Evolutionary conservation across 53 echinoderm and acorn worm species (phyloP).

Genomic region (Pentamera pediparva): DNA sequence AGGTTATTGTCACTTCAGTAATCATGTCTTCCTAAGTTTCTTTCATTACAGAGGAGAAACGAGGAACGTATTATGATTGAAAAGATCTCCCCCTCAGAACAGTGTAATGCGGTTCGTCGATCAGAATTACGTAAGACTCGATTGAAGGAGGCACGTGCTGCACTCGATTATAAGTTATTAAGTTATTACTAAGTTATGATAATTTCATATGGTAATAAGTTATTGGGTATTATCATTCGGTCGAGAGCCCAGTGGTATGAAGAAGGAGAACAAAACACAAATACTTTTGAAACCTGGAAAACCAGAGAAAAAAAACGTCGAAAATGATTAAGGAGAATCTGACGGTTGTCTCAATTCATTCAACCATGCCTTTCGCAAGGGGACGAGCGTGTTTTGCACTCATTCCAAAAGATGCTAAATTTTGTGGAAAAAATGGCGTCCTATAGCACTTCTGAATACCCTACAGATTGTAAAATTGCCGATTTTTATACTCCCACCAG

Average conservation of each 20-base stretch:
- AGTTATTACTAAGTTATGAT: neutral
- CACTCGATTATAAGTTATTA: neutral
- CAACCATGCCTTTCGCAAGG: no score
- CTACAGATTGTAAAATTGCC: no score
- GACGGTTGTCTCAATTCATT: no score
- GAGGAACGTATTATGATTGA: neutral
- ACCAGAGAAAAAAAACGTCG: neutral
- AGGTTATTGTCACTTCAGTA: neutral
- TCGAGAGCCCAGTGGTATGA: no score
- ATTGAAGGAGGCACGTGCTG: neutral
- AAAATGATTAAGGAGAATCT: neutral
- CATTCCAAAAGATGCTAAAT: no score
- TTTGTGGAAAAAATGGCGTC: no score
- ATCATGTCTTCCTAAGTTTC: neutral
- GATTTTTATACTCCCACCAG: no score
- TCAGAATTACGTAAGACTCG: neutral
- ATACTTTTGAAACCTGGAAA: neutral
- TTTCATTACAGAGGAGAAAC: neutral
- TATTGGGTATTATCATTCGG: no score
- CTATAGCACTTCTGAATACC: no score
- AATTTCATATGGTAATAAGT: neutral
- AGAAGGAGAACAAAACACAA: neutral
- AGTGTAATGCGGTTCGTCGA: neutral
- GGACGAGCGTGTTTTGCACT: no score
- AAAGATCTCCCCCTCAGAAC: neutral